phyloP scores from a whole-genome alignment of 2,888 invertebrate genomes.

The Habrosyne pyritoides region DNA sequence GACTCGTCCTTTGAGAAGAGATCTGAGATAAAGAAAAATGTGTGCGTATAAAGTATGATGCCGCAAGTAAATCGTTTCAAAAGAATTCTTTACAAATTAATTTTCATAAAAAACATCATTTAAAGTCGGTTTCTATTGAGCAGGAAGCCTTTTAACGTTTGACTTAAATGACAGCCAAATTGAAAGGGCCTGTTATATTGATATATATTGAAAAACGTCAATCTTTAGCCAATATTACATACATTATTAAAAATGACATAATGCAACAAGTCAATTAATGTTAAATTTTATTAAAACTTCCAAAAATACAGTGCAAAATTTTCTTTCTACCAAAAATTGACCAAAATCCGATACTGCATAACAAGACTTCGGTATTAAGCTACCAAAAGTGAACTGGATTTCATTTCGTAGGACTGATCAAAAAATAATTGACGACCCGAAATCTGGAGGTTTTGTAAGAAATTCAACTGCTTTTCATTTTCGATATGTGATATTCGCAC shows the following conservation, averaged over 20 bases:
- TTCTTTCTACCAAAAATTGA: too few relatives aligned
- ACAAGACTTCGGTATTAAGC: background rate
- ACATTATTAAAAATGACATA: background rate
- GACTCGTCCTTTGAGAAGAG: constrained; percentile 68
- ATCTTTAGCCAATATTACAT: background rate
- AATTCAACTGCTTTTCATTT: constrained; percentile 36
- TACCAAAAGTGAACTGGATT: constrained; percentile 18
- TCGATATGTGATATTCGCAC: constrained; percentile 27
- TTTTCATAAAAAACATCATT: constrained; percentile 31
- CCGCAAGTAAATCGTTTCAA: constrained; percentile 59
- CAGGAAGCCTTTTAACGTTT: constrained; percentile 6
- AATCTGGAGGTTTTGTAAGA: constrained; percentile 40
- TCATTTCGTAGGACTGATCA: constrained; percentile 31
- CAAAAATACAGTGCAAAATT: too few relatives aligned
- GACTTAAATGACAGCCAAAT: background rate
- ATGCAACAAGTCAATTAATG: background rate
- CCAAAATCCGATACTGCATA: too few relatives aligned
- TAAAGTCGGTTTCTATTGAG: constrained; percentile 3
- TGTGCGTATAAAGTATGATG: constrained; percentile 57
- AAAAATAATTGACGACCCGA: constrained; percentile 38
- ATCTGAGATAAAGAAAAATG: constrained; percentile 68
- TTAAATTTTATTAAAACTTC: background rate
- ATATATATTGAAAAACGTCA: background rate
- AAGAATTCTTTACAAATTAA: constrained; percentile 61
- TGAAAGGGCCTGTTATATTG: background rate